A percentile compares a stretch with the other conserved stretches of the same genome.
These are phyloP conservation scores for Meandrina meandrites DNA, from an alignment of 92 coral and sea anemone species.

Conservation along the genomic window DNA sequence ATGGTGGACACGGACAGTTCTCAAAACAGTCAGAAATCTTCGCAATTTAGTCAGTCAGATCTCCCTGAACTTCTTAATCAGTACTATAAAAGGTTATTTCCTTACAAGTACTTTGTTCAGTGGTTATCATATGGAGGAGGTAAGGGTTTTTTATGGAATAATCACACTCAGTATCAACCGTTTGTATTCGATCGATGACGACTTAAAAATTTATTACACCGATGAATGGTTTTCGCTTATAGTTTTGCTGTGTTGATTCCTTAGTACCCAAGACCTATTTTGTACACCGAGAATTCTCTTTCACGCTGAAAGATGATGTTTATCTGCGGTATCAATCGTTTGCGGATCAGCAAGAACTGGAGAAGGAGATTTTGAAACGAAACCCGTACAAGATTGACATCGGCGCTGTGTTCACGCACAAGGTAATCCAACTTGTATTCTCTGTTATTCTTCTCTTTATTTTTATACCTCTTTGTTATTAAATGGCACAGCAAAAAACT, in stretches of 20 bases:
- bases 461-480: background rate
- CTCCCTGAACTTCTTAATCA: slow-evolving; percentile 91
- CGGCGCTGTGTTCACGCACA: slow-evolving; percentile 91
- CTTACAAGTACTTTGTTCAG: slow-evolving; percentile 79
- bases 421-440: slow-evolving; percentile 61
- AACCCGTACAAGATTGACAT: slow-evolving; percentile 95
- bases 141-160: slow-evolving; percentile 10
- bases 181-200: background rate
- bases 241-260: slow-evolving; percentile 1
- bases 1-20: slow-evolving; percentile 79
- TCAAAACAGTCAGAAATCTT: slow-evolving; percentile 42
- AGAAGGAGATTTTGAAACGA: slow-evolving; percentile 91
- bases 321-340: slow-evolving; percentile 96
- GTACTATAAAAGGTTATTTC: slow-evolving; percentile 90
- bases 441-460: background rate
- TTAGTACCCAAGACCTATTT: slow-evolving; percentile 84
- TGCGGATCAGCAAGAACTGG: slow-evolving; percentile 83
- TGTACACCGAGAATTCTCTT: slow-evolving; percentile 90
- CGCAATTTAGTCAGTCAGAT: slow-evolving; percentile 86
- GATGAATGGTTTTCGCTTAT: background rate
- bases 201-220: background rate
- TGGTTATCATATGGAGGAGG: slow-evolving; percentile 95
- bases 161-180: background rate
- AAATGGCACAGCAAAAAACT: too few species aligned
- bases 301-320: slow-evolving; percentile 93